Evolutionary conservation across 2,888 invertebrate genomes (phyloP).

Genomic region (Palloptera scutellata): DNA sequence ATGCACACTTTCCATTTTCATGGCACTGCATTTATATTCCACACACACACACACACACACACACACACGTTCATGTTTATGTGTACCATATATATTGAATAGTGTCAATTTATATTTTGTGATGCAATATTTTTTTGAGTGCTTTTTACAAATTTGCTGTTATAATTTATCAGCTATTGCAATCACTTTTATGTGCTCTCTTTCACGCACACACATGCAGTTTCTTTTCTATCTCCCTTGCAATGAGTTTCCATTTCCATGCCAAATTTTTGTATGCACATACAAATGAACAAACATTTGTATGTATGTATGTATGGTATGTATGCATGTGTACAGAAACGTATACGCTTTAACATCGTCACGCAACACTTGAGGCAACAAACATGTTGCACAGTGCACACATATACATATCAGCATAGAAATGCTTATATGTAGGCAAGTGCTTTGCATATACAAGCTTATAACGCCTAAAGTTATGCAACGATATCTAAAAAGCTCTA

Average conservation of each 20-base stretch:
- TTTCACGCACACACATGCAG: too few relatives aligned
- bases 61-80: slow-evolving; percentile 10
- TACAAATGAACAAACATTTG: background rate
- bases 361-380: too few relatives aligned
- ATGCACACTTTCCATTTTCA: too few relatives aligned
- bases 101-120: too few relatives aligned
- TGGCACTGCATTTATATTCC: slow-evolving; percentile 11
- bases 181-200: too few relatives aligned
- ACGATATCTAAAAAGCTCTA: background rate
- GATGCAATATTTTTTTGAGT: too few relatives aligned
- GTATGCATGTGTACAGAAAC: background rate
- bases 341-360: background rate
- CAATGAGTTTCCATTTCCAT: slow-evolving; percentile 13
- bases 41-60: slow-evolving; percentile 32
- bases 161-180: too few relatives aligned
- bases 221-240: too few relatives aligned
- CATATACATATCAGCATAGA: too few relatives aligned
- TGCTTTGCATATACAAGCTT: slow-evolving; percentile 10
- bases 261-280: slow-evolving; percentile 16
- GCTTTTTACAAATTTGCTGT: too few relatives aligned
- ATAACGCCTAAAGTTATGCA: slow-evolving; percentile 6
- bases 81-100: background rate
- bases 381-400: too few relatives aligned
- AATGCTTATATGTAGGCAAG: background rate
- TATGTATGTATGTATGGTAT: background rate